These are phyloP conservation scores for Embiotoca jacksoni DNA, from an alignment of 2,113 vertebrate genomes.

Conservation along the genomic window DNA sequence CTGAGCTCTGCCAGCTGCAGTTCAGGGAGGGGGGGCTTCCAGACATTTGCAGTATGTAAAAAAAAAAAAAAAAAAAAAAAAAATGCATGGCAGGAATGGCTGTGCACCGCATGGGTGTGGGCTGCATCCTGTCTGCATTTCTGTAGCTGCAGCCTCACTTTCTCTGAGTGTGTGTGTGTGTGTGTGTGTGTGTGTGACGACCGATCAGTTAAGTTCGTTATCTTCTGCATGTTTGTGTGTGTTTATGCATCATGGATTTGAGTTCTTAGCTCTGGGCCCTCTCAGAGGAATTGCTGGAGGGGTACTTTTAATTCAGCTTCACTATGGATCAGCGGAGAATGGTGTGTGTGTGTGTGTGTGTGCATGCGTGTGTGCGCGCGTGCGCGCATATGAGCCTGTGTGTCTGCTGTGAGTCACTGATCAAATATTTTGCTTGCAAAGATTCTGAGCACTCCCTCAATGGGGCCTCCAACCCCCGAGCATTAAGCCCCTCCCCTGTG, in stretches of 20 bases:
- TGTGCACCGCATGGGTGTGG: conserved; percentile 78
- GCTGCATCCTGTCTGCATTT: conserved; percentile 77
- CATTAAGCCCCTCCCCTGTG: conserved; percentile 50
- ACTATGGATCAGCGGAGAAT: conserved; percentile 49
- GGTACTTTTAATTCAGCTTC: conserved; percentile 50
- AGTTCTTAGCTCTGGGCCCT: conserved; percentile 30
- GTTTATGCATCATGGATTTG: conserved; percentile 23
- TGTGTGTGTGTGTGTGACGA: conserved; percentile 4
- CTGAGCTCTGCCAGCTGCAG: conserved; percentile 56
- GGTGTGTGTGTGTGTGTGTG: not conserved
- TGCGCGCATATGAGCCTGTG: conserved; percentile 12
- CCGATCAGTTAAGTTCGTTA: not conserved
- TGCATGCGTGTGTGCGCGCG: not conserved
- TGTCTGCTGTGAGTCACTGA: conserved; percentile 83
- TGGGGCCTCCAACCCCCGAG: conserved; percentile 56
- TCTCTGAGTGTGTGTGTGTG: not conserved
- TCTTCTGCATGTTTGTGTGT: conserved; percentile 7
- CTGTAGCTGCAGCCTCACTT: conserved; percentile 49
- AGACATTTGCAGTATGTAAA: conserved; percentile 77
- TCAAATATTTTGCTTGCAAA: conserved; percentile 83
- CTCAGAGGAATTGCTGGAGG: conserved; percentile 35
- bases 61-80: conserved; percentile 73
- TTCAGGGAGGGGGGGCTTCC: conserved; percentile 60
- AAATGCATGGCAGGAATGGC: conserved; percentile 74
- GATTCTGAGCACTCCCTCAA: conserved; percentile 64